Evolutionary conservation across 2,113 vertebrate species (phyloP), one percentile per base, ranked within the genome.

Genomic region (Neotoma lepida): DNA sequence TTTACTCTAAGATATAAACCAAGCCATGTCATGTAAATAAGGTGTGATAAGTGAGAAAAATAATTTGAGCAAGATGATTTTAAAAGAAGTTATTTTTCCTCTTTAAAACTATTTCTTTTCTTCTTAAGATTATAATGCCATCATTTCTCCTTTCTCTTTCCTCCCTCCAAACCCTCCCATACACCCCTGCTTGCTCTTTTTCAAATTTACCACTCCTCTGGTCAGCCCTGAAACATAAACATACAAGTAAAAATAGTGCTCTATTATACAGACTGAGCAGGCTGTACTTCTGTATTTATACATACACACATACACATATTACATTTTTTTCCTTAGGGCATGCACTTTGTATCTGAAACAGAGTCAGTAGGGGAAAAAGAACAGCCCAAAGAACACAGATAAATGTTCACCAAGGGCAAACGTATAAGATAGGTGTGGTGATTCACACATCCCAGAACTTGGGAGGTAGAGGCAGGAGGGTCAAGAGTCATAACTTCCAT

Each of bases 51-150:
- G 74, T 26, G 54, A 51, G 22, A 95, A 91, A 96, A 92, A 73
- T 91, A 56, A 97, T 95, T 96, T 95, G 96, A 86, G 94, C 51
- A 81, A 28, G 91, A 22, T 73, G 64, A 95, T 91, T 96, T 98
- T 91, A 98, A 97, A 97, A 91, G 73, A 97, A 97, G 93, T 92
- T 81, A 94, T 84, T 92, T 71, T 94, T 96, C 93, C 76, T 80
- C 77, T 22, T 58, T 81, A 81, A 81, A 58, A 58, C 24, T 26
- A 39, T 81, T 39, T 51, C 46, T 49, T 81, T 56, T 54, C 35
- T n/a, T n/a, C 35, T 80, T 24, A 33, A 56, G 51, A 81, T 56
- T 39, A 39, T n/a, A 81, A 58, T 41, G 24, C 20, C 22, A 76
- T 26, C 13, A 41, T 61, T 82, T 61, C 20, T 39, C 22, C 18